Evolutionary conservation across 2,797 vertebrate genomes (phyloP).

Genomic region (Podarcis lilfordi): DNA sequence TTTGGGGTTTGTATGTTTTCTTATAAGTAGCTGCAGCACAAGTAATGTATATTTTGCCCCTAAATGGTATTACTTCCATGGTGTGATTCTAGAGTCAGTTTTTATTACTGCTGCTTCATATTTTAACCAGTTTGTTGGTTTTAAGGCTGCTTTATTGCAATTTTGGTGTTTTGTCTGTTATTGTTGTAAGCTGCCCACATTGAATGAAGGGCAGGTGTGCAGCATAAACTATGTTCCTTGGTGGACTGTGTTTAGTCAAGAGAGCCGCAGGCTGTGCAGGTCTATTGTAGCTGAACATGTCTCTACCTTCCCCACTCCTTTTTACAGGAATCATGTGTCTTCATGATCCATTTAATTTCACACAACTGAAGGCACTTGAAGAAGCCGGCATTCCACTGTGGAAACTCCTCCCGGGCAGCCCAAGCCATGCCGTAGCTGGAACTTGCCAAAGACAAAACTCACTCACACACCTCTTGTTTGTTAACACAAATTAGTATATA

Average conservation of each 20-base stretch:
- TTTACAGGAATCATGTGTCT: not conserved
- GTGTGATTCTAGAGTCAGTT: too few species aligned
- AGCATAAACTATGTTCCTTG: not conserved
- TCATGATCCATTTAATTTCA: not conserved
- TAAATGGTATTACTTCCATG: not conserved
- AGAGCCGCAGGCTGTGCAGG: not conserved
- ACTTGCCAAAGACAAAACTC: not conserved
- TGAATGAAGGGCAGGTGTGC: too few species aligned
- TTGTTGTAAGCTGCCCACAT: too few species aligned
- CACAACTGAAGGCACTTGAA: slow-evolving; percentile 1
- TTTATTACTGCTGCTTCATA: too few species aligned
- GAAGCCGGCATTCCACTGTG: not conserved
- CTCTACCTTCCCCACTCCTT: not conserved
- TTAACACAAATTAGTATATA: not conserved
- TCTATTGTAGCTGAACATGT: not conserved
- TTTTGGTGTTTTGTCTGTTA: too few species aligned
- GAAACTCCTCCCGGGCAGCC: not conserved
- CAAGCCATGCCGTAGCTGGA: not conserved
- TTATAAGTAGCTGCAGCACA: not conserved
- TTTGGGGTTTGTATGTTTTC: not conserved
- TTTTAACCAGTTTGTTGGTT: too few species aligned
- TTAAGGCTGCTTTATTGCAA: too few species aligned
- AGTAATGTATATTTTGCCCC: not conserved
- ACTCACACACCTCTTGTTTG: not conserved
- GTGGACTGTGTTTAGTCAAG: not conserved